Percentiles rank a stretch among this genome's conserved stretches.
Evolutionary conservation across 1,140 invertebrate species (phyloP).

Genomic region (Anoplophora glabripennis): DNA sequence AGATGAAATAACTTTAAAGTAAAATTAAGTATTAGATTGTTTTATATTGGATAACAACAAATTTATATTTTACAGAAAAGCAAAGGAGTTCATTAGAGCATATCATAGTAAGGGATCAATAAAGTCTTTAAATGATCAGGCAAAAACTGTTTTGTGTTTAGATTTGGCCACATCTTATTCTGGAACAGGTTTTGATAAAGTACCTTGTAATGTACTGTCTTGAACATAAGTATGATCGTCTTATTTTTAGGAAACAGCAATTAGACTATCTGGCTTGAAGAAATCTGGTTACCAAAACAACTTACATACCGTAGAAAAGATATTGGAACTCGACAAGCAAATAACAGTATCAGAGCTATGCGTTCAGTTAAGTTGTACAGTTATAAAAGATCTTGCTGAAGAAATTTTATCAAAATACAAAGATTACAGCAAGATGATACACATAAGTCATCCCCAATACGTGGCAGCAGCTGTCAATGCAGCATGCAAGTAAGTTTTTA

Average conservation of each 20-base stretch:
- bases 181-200: constrained; percentile 38
- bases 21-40: constrained; percentile 4
- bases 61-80: constrained; percentile 39
- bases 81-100: constrained; percentile 38
- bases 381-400: constrained; percentile 44
- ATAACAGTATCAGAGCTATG: constrained; percentile 48
- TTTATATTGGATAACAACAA: too few species aligned
- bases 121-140: constrained; percentile 37
- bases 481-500: constrained; percentile 43
- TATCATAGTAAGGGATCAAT: constrained; percentile 34
- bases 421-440: constrained; percentile 35
- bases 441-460: constrained; percentile 51
- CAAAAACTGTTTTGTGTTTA: constrained; percentile 39
- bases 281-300: constrained; percentile 48
- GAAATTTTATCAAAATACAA: constrained; percentile 45
- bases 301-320: constrained; percentile 49
- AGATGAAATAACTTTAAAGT: constrained; percentile 29
- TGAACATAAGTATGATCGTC: background rate
- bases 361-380: constrained; percentile 47
- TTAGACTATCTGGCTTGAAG: constrained; percentile 47
- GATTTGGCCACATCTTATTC: constrained; percentile 37
- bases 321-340: constrained; percentile 47
- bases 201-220: constrained; percentile 15
- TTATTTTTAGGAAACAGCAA: constrained; percentile 41
- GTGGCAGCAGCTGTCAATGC: constrained; percentile 49